Base-by-base conservation (phyloP, 2,888 invertebrate genomes). In the Clivina fossor region DNA sequence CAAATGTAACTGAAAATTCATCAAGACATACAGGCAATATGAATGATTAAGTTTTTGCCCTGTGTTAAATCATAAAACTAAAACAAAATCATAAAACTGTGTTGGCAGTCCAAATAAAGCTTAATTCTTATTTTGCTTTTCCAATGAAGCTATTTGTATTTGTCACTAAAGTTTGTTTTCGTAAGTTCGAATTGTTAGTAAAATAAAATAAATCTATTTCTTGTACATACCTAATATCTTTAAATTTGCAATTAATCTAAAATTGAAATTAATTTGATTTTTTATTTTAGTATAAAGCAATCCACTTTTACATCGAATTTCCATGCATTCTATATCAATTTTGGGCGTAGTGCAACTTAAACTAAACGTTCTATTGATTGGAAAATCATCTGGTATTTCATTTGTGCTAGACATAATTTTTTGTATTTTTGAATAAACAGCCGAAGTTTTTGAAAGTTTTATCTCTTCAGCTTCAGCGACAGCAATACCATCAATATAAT, bases 171-270 rank as follows among this genome's bases (percentile, higher is more conserved):
- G n/a, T n/a, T n/a, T n/a, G n/a, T n/a, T n/a, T n/a, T n/a, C n/a
- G n/a, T n/a, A n/a, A n/a, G n/a, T n/a, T n/a, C n/a, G n/a, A n/a
- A n/a, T n/a, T n/a, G n/a, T n/a, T n/a, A n/a, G n/a, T n/a, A n/a
- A n/a, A n/a, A n/a, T n/a, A n/a, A n/a, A n/a, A n/a, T n/a, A n/a
- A n/a, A n/a, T n/a, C n/a, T n/a, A n/a, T n/a, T n/a, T n/a, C n/a
- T n/a, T n/a, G n/a, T 37, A 59, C 60, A 55, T 56, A 66, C 67
- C 60, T 41, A 65, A 51, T n/a, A 58, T 30, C 24, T 56, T 54
- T 35, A 61, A 43, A 44, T 63, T 58, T 2, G 65, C 60, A 13
- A 43, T 32, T 47, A 65, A 54, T 24, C 57, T 43, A 22, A 66
- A 51, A n/a, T 51, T 56, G 16, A 65, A 51, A 18, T 53, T 47